Conservation (phyloP, 2,888 invertebrate genomes). For the Thereva unica region DNA sequence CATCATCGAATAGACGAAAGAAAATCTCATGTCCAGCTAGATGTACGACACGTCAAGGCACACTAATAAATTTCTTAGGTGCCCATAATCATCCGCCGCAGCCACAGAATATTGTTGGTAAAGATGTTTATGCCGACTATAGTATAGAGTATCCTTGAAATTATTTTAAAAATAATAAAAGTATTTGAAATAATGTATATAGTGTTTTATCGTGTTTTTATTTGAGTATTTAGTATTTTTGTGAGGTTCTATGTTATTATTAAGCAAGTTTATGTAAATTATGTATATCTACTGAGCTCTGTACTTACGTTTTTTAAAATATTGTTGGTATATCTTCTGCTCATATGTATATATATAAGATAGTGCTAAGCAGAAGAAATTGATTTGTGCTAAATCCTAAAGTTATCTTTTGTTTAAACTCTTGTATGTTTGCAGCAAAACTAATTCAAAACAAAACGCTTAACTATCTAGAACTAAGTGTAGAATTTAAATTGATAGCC, state of each 20-base stretch:
- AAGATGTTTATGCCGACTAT: slow-evolving; percentile 42
- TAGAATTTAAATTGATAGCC: too few species aligned
- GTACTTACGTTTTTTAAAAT: neutral
- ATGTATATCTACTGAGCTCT: neutral
- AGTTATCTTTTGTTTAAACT: too few species aligned
- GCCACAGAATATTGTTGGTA: slow-evolving; percentile 29
- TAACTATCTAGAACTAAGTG: too few species aligned
- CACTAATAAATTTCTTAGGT: slow-evolving; percentile 44
- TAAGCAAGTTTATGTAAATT: neutral
- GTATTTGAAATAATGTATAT: neutral
- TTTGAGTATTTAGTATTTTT: too few species aligned
- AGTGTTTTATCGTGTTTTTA: too few species aligned
- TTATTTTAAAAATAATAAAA: slow-evolving; percentile 1
- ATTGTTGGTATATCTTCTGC: neutral
- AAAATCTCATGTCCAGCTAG: slow-evolving; percentile 43
- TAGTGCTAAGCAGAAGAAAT: too few species aligned
- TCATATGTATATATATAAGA: too few species aligned
- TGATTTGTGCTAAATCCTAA: too few species aligned
- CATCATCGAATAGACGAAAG: slow-evolving; percentile 44
- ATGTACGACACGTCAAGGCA: slow-evolving; percentile 44
- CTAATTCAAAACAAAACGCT: too few species aligned
- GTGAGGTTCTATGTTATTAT: too few species aligned
- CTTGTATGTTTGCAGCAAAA: too few species aligned
- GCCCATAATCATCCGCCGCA: slow-evolving; percentile 45
- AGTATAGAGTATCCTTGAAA: slow-evolving; percentile 45